Conservation (phyloP, 1,140 invertebrate genomes). For the Drosophila bocki region DNA sequence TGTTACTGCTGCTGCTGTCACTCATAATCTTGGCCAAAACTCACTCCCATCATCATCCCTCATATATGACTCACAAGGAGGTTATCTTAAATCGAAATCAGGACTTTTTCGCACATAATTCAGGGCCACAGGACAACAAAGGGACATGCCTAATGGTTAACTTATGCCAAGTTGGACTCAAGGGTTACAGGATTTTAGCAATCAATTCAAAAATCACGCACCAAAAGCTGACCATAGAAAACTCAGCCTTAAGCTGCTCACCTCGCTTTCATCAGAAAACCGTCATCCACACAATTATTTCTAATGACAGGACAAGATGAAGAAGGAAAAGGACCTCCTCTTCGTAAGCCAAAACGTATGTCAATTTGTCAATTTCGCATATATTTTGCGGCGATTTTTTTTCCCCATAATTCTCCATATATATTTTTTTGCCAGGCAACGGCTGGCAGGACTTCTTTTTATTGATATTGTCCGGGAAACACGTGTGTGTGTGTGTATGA, state of each 20-base stretch:
- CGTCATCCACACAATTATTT: conserved; percentile 69
- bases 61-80: conserved; percentile 47
- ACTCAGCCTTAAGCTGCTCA: conserved; percentile 55
- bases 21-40: conserved; percentile 45
- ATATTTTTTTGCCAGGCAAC: conserved; percentile 52
- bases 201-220: conserved; percentile 67
- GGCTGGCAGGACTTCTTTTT: conserved; percentile 60
- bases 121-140: conserved; percentile 44
- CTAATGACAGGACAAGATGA: conserved; percentile 75
- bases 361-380: conserved; percentile 81
- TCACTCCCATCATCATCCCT: conserved; percentile 38
- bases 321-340: conserved; percentile 22
- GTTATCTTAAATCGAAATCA: conserved; percentile 64
- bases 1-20: conserved; percentile 4
- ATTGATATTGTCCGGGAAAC: conserved; percentile 81
- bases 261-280: conserved; percentile 31
- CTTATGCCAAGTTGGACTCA: background rate
- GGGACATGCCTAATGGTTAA: conserved; percentile 12
- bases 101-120: conserved; percentile 69
- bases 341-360: conserved; percentile 75
- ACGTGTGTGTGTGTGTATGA: conserved; percentile 58
- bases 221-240: conserved; percentile 51
- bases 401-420: conserved; percentile 13
- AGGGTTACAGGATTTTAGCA: conserved; percentile 50
- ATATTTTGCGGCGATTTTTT: conserved; percentile 58